These are phyloP conservation scores for Scartelaos histophorus DNA, from an alignment of 2,113 vertebrate species.

Conservation along the genomic window DNA sequence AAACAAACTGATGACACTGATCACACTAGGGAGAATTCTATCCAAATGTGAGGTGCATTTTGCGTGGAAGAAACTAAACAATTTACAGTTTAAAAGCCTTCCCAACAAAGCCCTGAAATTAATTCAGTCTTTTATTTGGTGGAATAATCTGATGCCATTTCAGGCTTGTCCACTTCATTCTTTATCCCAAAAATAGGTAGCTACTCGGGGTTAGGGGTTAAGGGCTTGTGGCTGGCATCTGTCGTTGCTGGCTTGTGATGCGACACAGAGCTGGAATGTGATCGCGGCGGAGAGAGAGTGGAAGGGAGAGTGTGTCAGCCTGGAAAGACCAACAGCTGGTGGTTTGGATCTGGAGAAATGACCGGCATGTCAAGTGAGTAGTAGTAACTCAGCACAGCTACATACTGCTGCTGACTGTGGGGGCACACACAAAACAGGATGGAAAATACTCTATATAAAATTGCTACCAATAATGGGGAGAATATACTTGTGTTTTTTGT, in stretches of 20 bases:
- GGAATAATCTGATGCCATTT: slow-evolving; percentile 63
- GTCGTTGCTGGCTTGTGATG: slow-evolving; percentile 72
- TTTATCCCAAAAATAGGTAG: slow-evolving; percentile 73
- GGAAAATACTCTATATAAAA: background rate
- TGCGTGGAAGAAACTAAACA: background rate
- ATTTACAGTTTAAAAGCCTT: background rate
- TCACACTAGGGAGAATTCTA: too few relatives aligned
- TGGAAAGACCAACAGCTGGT: slow-evolving; percentile 87
- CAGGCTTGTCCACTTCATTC: slow-evolving; percentile 63
- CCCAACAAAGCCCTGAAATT: slow-evolving; percentile 4
- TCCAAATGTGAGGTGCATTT: too few relatives aligned
- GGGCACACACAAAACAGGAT: background rate
- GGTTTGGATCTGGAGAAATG: slow-evolving; percentile 85
- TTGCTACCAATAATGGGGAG: too few relatives aligned
- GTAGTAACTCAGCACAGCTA: slow-evolving; percentile 61
- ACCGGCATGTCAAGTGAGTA: slow-evolving; percentile 75
- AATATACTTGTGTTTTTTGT: too few relatives aligned
- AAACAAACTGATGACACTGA: too few relatives aligned
- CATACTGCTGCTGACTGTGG: slow-evolving; percentile 31
- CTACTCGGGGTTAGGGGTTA: slow-evolving; percentile 72
- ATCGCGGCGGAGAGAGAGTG: slow-evolving; percentile 48
- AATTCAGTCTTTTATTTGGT: slow-evolving; percentile 15
- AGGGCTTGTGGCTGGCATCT: slow-evolving; percentile 73
- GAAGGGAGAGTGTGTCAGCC: slow-evolving; percentile 47
- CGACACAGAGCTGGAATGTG: slow-evolving; percentile 63